Base-by-base conservation (phyloP, 2,113 vertebrate species). In the Callithrix jacchus region DNA sequence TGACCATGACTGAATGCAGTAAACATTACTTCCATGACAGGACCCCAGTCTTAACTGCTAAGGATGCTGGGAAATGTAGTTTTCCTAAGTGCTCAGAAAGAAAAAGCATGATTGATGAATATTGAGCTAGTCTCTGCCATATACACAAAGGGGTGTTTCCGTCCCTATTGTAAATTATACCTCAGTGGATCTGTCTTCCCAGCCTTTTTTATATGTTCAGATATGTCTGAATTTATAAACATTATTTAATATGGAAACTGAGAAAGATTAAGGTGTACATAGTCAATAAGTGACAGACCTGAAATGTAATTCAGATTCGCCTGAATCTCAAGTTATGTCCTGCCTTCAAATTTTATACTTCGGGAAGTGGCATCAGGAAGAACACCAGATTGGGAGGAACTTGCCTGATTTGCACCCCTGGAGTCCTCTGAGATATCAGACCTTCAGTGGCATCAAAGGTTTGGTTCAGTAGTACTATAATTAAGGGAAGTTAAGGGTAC, bases 11-110 rank as follows among this genome's bases (percentile, higher is more conserved):
- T 79, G 18, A 6, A 91, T 86, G 18, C 42, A 40, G 27, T 40
- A 30, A 93, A 49, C 16, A 1, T 37, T 25, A 66, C 42, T 66
- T 45, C 40, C 21, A 58, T 16, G 42, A 80, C 11, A 35, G 27
- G 40, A 56, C 13, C 56, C 30, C 7, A 52, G 1, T 6, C 47
- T 14, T 91, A 52, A 86, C 11, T 76, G 27, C 30, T 87, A 80
- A 94, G 54, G 5, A 79, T 77, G 30, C 64, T 87, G 87, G 87
- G 66, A 92, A 97, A 87, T 94, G 49, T 52, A 70, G 68, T 93
- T 94, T 95, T 93, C 13, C 35, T 40, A 2, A 54, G 17, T 84
- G 4, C 3, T 18, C 21, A 64, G 40, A 5, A 82, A 45, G 23
- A 58, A 90, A 73, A 89, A 58, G 0, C 79, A 8, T 68, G n/a